These are phyloP conservation scores for Dasypogon diadema DNA, from an alignment of 2,888 invertebrate species.

Conservation along the genomic window DNA sequence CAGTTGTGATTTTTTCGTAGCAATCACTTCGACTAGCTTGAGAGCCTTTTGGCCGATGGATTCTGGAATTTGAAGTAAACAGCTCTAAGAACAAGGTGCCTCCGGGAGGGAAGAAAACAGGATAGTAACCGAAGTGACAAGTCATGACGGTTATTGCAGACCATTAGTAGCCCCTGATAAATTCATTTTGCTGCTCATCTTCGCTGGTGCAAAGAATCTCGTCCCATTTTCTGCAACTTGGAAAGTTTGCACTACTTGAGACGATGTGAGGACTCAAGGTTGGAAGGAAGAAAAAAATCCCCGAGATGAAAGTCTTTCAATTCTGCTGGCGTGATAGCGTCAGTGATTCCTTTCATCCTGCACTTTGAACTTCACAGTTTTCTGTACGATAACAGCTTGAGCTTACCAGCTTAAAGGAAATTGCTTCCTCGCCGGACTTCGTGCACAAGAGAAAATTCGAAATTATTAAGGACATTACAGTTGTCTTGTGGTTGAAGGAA, in stretches of 20 bases:
- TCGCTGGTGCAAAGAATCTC: not conserved
- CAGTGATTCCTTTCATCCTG: not conserved
- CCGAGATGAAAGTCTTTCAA: conserved; percentile 33
- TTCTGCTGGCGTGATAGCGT: conserved; percentile 21
- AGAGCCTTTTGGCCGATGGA: not conserved
- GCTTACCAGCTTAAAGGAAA: not conserved
- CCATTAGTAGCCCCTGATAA: conserved; percentile 32
- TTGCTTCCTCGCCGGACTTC: not conserved
- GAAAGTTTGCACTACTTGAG: not conserved
- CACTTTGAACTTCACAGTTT: not conserved
- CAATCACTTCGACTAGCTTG: not conserved
- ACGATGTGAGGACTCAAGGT: conserved; percentile 24
- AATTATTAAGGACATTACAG: not conserved
- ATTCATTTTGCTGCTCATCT: conserved; percentile 4
- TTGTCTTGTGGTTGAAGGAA: no score
- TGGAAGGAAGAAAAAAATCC: conserved; percentile 3
- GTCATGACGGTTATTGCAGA: conserved; percentile 29
- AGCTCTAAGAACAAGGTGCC: not conserved
- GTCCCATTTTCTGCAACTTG: conserved; percentile 22
- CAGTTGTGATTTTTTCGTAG: not conserved
- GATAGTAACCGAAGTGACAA: conserved; percentile 27
- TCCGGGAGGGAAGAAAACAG: not conserved
- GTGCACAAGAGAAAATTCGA: not conserved
- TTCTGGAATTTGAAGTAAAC: not conserved
- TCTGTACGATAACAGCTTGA: not conserved